Base-by-base conservation (phyloP, 2,113 vertebrate species). In the Acinonyx jubatus region DNA sequence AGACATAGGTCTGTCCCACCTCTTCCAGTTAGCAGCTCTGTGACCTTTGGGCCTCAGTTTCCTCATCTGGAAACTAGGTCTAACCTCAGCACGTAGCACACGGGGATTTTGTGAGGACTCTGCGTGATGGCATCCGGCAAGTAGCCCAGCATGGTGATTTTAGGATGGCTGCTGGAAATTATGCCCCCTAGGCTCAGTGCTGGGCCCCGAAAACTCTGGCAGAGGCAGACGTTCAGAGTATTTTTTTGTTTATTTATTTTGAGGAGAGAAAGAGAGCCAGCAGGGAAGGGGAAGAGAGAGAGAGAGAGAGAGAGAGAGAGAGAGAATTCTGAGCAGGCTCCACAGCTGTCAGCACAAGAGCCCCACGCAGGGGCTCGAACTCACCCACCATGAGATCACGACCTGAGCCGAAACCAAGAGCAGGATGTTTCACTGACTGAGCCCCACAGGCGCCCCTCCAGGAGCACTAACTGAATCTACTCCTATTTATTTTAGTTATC, bases 71-170 rank as follows among this genome's bases (percentile, higher is more conserved):
- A 50, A 48, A n/a, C 7, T 1, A 38, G 27, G 12, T 14, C 13
- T 45, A 19, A 36, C 9, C 50, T 65, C 48, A 45, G 63, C 25
- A 29, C 38, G 23, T 16, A 4, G 25, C 16, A 0, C 9, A 3
- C 14, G 3, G 9, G 15, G 4, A 23, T 18, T n/a, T 61, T 4
- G 5, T 3, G 80, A 50, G 31, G 55, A 36, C 41, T 41, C 5
- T 4, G 0, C 3, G 9, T 3, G 7, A 5, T 3, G 1, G 4
- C 16, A 5, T 2, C 14, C 11, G 33, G 3, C 38, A 29, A 36
- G 33, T 15, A 19, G 5, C 19, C 4, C 4, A 0, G 38, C 5
- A 1, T 23, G 2, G 63, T 5, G 7, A 23, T 13, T 41, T 52
- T 15, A 18, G 69, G 78, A 5, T 8, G 11, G 11, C 13, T 27